A percentile compares a stretch with the other conserved stretches of the same genome.
Evolutionary conservation across 2,888 invertebrate genomes (phyloP).

Genomic region (Hypolimnas misippus): DNA sequence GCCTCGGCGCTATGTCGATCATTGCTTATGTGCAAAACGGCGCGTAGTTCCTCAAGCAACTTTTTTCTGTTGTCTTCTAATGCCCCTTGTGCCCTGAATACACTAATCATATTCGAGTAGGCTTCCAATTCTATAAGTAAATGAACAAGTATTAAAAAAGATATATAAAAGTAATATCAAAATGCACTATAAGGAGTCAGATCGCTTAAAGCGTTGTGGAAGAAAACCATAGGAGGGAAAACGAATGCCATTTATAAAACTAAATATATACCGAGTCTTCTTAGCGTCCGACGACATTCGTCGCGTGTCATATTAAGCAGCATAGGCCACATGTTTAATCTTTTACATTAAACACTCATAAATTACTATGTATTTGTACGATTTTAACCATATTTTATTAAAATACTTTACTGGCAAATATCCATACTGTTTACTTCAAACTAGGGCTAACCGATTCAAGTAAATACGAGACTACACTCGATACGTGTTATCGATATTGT

Average conservation of each 20-base stretch:
- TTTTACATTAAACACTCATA: slow-evolving; percentile 61
- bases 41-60: slow-evolving; percentile 92
- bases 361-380: slow-evolving; percentile 64
- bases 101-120: slow-evolving; percentile 94
- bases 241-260: slow-evolving; percentile 78
- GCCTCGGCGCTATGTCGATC: slow-evolving; percentile 97
- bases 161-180: slow-evolving; percentile 43
- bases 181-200: slow-evolving; percentile 49
- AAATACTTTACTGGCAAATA: slow-evolving; percentile 81
- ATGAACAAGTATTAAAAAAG: slow-evolving; percentile 51
- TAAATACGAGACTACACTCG: slow-evolving; percentile 36
- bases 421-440: slow-evolving; percentile 85
- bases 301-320: slow-evolving; percentile 93
- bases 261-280: slow-evolving; percentile 91
- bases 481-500: slow-evolving; percentile 22
- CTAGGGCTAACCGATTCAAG: slow-evolving; percentile 40
- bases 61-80: slow-evolving; percentile 93
- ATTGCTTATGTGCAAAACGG: slow-evolving; percentile 92
- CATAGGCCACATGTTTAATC: slow-evolving; percentile 85
- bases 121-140: slow-evolving; percentile 93
- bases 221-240: slow-evolving; percentile 82
- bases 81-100: slow-evolving; percentile 95
- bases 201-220: slow-evolving; percentile 56
- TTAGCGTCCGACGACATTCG: slow-evolving; percentile 94
- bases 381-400: slow-evolving; percentile 76